Conservation (phyloP, 2,113 vertebrate species). For the Epinephelus lanceolatus region DNA sequence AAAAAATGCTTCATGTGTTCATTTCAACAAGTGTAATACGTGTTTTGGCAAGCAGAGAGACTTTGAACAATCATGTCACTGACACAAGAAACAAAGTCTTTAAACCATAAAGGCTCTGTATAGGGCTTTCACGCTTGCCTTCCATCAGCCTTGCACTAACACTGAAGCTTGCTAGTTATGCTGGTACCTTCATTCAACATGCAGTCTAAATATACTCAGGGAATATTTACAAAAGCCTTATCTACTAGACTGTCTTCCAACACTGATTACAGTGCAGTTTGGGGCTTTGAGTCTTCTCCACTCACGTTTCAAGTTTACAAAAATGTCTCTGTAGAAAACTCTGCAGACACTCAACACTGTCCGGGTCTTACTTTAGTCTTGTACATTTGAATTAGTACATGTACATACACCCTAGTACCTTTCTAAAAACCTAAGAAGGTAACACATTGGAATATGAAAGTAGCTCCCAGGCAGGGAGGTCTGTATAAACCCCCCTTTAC, state of each 20-base stretch:
- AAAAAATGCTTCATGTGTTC: conserved; percentile 17
- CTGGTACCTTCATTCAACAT: conserved; percentile 74
- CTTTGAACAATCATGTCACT: conserved; percentile 62
- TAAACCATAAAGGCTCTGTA: conserved; percentile 49
- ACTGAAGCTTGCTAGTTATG: conserved; percentile 48
- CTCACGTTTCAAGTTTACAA: conserved; percentile 30
- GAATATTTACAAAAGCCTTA: conserved; percentile 76
- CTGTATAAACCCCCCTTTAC: neutral
- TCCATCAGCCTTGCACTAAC: conserved; percentile 54
- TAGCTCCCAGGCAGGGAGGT: conserved; percentile 8
- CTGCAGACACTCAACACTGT: conserved; percentile 22
- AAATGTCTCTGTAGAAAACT: conserved; percentile 31
- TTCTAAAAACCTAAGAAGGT: neutral
- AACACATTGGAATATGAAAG: conserved; percentile 12
- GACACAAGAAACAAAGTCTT: conserved; percentile 63
- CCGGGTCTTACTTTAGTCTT: conserved; percentile 19
- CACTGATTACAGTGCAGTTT: conserved; percentile 47
- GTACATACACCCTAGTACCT: neutral
- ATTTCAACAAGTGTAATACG: conserved; percentile 56
- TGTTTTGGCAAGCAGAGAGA: conserved; percentile 69
- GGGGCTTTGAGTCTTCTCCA: conserved; percentile 38
- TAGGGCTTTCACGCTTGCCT: conserved; percentile 54
- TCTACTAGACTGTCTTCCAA: conserved; percentile 58
- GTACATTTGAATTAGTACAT: no score
- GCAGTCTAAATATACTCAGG: conserved; percentile 67